Percentiles rank a stretch among this genome's conserved stretches.
Evolutionary conservation across 2,113 vertebrate species (phyloP).

Genomic region (Asarcornis scutulata): DNA sequence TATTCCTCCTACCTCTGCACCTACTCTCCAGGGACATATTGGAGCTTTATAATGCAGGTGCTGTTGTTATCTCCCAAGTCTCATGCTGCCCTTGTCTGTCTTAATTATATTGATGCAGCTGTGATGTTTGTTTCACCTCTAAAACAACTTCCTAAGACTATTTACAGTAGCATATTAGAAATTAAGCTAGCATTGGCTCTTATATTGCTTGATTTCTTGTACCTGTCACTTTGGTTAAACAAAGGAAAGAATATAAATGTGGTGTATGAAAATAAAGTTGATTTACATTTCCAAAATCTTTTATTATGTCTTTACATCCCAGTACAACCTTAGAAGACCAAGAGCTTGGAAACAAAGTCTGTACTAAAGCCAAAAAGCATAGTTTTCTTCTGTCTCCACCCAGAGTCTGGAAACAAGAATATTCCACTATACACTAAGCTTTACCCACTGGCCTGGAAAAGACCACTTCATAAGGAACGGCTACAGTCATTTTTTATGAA

Average conservation of each 20-base stretch:
- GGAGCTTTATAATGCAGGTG: background rate
- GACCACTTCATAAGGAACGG: background rate
- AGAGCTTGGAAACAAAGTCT: background rate
- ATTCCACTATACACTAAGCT: background rate
- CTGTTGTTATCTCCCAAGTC: background rate
- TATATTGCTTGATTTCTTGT: background rate
- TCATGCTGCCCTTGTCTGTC: background rate
- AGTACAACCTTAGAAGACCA: background rate
- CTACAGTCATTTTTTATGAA: background rate
- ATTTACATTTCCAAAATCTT: background rate
- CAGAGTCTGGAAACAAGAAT: background rate
- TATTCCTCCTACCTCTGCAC: background rate
- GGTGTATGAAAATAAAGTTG: background rate
- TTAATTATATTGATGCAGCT: background rate
- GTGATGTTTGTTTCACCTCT: background rate
- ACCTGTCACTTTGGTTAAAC: background rate
- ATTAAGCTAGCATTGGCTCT: background rate
- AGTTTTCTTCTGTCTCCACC: background rate
- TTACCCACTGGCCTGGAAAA: background rate
- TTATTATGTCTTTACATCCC: background rate
- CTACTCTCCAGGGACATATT: background rate
- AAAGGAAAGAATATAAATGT: background rate
- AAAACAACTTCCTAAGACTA: background rate
- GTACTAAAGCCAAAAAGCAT: background rate
- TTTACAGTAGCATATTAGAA: background rate